Percentiles rank a stretch among this genome's conserved stretches.
Evolutionary conservation across 2,797 vertebrate genomes (phyloP).

Genomic region (Catharus ustulatus): DNA sequence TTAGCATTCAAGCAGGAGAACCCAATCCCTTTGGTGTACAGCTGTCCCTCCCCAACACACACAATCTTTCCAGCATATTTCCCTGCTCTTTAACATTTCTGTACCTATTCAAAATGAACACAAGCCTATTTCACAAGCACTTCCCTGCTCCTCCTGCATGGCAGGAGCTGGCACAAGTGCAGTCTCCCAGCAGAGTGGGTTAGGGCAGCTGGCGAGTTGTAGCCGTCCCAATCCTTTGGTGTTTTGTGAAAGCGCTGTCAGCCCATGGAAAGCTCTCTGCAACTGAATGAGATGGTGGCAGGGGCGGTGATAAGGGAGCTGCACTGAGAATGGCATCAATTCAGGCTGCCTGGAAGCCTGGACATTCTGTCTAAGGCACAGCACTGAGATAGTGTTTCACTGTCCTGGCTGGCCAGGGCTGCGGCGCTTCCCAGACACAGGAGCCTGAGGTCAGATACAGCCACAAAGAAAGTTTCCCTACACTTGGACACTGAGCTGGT

Average conservation of each 20-base stretch:
- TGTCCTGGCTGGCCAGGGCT: not conserved
- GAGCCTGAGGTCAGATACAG: not conserved
- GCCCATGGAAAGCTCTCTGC: not conserved
- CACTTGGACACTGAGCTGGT: not conserved
- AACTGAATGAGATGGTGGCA: slow-evolving; percentile 1
- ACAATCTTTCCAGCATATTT: not conserved
- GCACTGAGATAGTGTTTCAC: not conserved
- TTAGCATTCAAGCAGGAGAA: slow-evolving; percentile 19
- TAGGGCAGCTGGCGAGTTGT: not conserved
- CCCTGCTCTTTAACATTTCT: not conserved
- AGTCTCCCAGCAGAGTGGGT: not conserved
- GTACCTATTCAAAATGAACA: not conserved
- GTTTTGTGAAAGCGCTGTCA: accelerated
- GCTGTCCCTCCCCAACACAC: not conserved
- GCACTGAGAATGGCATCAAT: not conserved
- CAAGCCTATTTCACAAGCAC: not conserved
- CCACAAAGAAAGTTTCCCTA: not conserved
- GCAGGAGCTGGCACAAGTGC: not conserved
- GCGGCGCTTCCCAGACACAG: not conserved
- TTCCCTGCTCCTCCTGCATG: not conserved
- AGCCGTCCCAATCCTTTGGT: accelerated
- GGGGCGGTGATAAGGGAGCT: not conserved
- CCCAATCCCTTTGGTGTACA: not conserved
- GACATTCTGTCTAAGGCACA: not conserved
- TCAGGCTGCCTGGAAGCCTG: not conserved